phyloP scores from a whole-genome alignment of 2,113 vertebrate genomes.

The Tupaia tana region DNA sequence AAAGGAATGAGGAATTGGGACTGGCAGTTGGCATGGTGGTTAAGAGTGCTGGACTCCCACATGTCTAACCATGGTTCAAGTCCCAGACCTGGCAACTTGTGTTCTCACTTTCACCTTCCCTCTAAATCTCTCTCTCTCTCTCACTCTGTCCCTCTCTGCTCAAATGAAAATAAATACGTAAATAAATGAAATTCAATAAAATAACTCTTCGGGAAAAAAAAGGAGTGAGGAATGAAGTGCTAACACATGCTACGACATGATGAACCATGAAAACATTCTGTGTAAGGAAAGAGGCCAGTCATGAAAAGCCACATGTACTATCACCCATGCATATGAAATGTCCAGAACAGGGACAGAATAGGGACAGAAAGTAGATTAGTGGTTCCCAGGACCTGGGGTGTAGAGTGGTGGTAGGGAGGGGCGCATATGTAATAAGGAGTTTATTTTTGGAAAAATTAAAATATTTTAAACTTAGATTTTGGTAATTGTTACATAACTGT shows the following conservation, averaged over 20 bases:
- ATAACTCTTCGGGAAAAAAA: no score
- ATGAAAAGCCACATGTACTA: neutral
- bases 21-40: no score
- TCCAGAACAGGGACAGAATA: neutral
- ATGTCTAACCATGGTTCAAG: no score
- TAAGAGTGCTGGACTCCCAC: no score
- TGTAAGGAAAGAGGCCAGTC: neutral
- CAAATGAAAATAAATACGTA: no score
- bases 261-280: neutral
- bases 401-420: neutral
- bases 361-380: neutral
- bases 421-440: neutral
- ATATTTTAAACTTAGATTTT: conserved; percentile 18
- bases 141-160: no score
- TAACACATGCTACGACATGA: neutral
- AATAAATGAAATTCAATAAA: no score
- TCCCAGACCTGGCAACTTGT: no score
- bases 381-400: neutral
- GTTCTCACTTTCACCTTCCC: no score
- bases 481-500: neutral
- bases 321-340: neutral
- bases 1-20: no score
- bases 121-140: no score
- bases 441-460: neutral
- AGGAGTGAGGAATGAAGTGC: neutral